Conservation (phyloP, 2,888 invertebrate species). For the Hemicrepidius hirtus region DNA sequence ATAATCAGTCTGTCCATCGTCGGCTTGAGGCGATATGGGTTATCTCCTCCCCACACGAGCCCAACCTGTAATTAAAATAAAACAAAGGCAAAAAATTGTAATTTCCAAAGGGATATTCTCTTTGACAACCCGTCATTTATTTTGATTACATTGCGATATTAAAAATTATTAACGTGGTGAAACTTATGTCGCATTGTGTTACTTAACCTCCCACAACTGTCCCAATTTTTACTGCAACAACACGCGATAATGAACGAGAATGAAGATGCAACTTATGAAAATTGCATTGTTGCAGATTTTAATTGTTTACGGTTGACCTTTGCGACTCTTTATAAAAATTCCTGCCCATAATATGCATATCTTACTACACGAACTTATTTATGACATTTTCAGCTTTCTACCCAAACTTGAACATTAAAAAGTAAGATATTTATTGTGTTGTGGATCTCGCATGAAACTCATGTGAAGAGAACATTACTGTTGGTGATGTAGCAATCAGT, state of each 20-base stretch:
- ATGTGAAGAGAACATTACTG: constrained; percentile 49
- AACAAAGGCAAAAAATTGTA: constrained; percentile 61
- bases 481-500: constrained; percentile 47
- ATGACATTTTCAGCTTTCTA: constrained; percentile 39
- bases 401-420: constrained; percentile 40
- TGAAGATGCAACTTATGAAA: constrained; percentile 39
- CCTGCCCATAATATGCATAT: constrained; percentile 21
- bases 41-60: constrained; percentile 64
- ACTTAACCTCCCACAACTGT: constrained; percentile 56
- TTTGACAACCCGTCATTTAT: constrained; percentile 68
- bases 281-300: constrained; percentile 28
- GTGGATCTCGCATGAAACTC: constrained; percentile 34
- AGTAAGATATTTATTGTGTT: constrained; percentile 41
- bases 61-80: constrained; percentile 64
- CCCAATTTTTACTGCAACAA: constrained; percentile 55
- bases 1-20: constrained; percentile 62
- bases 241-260: constrained; percentile 39
- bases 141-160: constrained; percentile 67
- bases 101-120: constrained; percentile 57
- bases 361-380: constrained; percentile 36
- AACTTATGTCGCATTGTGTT: constrained; percentile 53
- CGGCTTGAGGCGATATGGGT: constrained; percentile 63
- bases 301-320: constrained; percentile 42
- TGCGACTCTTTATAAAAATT: constrained; percentile 37
- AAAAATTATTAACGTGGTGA: constrained; percentile 63